phyloP scores from a whole-genome alignment of 1,140 invertebrate species.

The Notospermus geniculatus region DNA sequence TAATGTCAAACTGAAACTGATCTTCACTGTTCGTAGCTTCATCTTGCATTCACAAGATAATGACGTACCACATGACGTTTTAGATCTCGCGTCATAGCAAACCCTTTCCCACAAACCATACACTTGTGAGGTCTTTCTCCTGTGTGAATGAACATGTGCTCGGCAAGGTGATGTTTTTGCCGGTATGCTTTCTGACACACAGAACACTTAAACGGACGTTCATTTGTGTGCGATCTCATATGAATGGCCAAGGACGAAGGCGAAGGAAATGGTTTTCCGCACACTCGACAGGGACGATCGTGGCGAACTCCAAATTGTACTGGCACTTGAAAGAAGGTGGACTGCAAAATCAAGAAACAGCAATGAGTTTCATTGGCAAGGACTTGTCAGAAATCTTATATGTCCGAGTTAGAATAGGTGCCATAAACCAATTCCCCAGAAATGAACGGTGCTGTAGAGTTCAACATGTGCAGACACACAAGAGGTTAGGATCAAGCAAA shows the following conservation, averaged over 20 bases:
- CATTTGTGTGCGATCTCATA: slow-evolving; percentile 54
- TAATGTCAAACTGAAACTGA: background rate
- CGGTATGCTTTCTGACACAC: slow-evolving; percentile 34
- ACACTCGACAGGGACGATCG: slow-evolving; percentile 18
- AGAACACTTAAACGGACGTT: slow-evolving; percentile 46
- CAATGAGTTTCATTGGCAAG: no score
- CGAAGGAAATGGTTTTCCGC: slow-evolving; percentile 16
- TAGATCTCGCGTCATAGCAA: slow-evolving; percentile 12
- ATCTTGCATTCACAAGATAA: background rate
- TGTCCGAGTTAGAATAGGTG: no score
- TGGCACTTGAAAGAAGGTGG: no score
- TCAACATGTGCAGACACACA: no score
- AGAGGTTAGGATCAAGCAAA: no score
- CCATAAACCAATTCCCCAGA: no score
- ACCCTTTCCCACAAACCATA: slow-evolving; percentile 18
- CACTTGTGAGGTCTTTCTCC: background rate
- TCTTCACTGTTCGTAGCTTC: no score
- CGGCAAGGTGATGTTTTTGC: slow-evolving; percentile 1
- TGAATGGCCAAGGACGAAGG: slow-evolving; percentile 35
- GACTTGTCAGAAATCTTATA: no score
- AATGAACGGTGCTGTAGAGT: no score
- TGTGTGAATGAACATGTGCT: slow-evolving; percentile 14
- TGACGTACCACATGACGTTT: slow-evolving; percentile 12
- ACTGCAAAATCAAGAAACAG: no score
- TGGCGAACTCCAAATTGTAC: no score